Evolutionary conservation across 2,113 vertebrate genomes (phyloP).

Genomic region (Odontophorus gujanensis): DNA sequence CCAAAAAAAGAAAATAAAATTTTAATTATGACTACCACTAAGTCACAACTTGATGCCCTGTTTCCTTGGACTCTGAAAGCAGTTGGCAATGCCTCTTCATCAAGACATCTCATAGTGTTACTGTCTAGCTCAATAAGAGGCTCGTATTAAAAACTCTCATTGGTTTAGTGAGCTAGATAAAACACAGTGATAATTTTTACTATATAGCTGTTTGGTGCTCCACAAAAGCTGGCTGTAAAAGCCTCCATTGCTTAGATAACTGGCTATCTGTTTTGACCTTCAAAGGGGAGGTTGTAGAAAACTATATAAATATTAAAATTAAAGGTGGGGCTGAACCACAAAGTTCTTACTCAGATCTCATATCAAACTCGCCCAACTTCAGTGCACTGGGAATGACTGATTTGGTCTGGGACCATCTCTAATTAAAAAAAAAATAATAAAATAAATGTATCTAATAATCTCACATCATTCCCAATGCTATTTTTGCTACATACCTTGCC

Average conservation of each 20-base stretch:
- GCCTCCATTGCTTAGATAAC: background rate
- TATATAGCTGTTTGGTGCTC: background rate
- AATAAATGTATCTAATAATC: slow-evolving; percentile 70
- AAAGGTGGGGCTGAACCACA: slow-evolving; percentile 32
- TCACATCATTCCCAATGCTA: slow-evolving; percentile 57
- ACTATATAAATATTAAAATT: slow-evolving; percentile 64
- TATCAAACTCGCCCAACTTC: slow-evolving; percentile 39
- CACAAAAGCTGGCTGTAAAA: background rate
- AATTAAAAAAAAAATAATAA: slow-evolving; percentile 72
- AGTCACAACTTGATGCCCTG: background rate
- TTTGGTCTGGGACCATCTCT: slow-evolving; percentile 61
- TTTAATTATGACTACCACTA: background rate
- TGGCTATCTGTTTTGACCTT: slow-evolving; percentile 51
- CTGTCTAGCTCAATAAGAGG: background rate
- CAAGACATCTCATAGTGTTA: background rate
- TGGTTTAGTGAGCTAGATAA: slow-evolving; percentile 20
- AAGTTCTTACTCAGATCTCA: slow-evolving; percentile 49
- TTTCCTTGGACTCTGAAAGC: background rate
- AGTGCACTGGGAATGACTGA: slow-evolving; percentile 62
- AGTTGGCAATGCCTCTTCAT: background rate
- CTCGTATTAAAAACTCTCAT: slow-evolving; percentile 9
- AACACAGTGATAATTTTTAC: background rate
- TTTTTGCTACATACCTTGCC: slow-evolving; percentile 51
- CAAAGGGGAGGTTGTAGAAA: slow-evolving; percentile 38
- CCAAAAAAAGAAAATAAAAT: background rate